Percentiles rank a stretch among this genome's conserved stretches.
Evolutionary conservation across 1,140 invertebrate genomes (phyloP).

Genomic region (Trigoniulus corallinus): DNA sequence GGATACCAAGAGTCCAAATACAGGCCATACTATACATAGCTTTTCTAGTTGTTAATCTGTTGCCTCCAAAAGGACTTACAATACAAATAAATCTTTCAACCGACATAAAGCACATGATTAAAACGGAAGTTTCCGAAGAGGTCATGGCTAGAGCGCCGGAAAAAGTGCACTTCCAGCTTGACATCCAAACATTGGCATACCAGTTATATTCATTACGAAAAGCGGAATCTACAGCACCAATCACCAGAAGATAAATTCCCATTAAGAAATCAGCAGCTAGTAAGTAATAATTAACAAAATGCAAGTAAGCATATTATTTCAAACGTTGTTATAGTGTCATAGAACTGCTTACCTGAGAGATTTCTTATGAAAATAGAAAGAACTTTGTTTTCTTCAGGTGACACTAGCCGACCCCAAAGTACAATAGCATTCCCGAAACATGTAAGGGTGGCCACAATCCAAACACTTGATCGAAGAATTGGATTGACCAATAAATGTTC

Average conservation of each 20-base stretch:
- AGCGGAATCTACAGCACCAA: slow-evolving; percentile 44
- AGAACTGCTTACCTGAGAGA: slow-evolving; percentile 40
- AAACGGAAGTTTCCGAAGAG: slow-evolving; percentile 51
- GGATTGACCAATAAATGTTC: slow-evolving; percentile 43
- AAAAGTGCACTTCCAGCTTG: slow-evolving; percentile 43
- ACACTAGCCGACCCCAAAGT: slow-evolving; percentile 43
- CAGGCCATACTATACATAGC: slow-evolving; percentile 34
- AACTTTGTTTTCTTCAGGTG: slow-evolving; percentile 28
- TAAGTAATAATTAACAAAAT: too few species aligned
- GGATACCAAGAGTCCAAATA: slow-evolving; percentile 45
- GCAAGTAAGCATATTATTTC: too few species aligned
- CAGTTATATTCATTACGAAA: slow-evolving; percentile 44
- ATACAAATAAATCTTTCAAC: slow-evolving; percentile 54
- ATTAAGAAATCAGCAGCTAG: slow-evolving; percentile 56
- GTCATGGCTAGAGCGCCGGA: slow-evolving; percentile 46
- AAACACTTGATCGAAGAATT: slow-evolving; percentile 45
- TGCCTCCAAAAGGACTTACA: slow-evolving; percentile 42
- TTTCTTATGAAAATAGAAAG: slow-evolving; percentile 45
- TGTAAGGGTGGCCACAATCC: slow-evolving; percentile 51
- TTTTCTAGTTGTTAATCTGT: slow-evolving; percentile 33
- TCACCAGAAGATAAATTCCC: slow-evolving; percentile 55
- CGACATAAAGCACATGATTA: slow-evolving; percentile 58
- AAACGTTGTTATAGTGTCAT: too few species aligned
- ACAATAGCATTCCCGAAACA: slow-evolving; percentile 47
- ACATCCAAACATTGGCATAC: slow-evolving; percentile 45